A percentile compares a stretch with the other conserved stretches of the same genome.
These are phyloP conservation scores for Drosophila nr. fundita DNA, from an alignment of 2,888 invertebrate genomes.

Conservation along the genomic window DNA sequence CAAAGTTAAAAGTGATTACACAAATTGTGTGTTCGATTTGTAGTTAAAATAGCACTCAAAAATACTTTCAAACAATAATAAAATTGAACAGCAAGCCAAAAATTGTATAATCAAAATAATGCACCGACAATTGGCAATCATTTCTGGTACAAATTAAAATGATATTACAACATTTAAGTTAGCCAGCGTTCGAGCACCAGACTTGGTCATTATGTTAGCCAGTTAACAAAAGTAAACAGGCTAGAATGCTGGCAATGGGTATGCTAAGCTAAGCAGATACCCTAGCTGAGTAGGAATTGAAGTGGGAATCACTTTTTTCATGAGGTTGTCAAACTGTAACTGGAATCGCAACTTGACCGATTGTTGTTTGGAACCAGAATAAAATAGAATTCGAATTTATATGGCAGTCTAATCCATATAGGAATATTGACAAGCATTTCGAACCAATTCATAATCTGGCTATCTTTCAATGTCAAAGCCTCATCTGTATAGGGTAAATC, in stretches of 20 bases:
- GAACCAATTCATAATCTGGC: neutral
- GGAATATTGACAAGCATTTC: neutral
- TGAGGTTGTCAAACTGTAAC: neutral
- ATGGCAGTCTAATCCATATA: no score
- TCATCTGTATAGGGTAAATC: neutral
- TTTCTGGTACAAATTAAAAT: conserved; percentile 76
- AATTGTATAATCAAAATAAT: conserved; percentile 71
- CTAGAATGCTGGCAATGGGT: neutral
- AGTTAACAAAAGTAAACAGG: conserved; percentile 40
- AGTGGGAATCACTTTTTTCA: neutral
- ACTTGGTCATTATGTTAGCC: conserved; percentile 45
- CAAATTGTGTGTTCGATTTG: conserved; percentile 61
- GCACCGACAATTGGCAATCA: conserved; percentile 72
- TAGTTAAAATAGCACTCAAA: conserved; percentile 35
- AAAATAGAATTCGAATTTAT: neutral
- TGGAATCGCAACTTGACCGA: neutral
- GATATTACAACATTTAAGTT: conserved; percentile 73
- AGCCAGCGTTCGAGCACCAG: conserved; percentile 50
- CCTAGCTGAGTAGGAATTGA: conserved; percentile 5
- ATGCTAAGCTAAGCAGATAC: neutral
- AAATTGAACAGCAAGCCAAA: conserved; percentile 8
- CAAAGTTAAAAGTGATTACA: conserved; percentile 46
- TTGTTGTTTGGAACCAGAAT: neutral
- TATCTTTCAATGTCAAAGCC: neutral
- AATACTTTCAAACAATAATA: conserved; percentile 50